Evolutionary conservation across 64 coral and sea anemone genomes (phyloP), one percentile per base, ranked within the genome.

Genomic region (Actinia equina): DNA sequence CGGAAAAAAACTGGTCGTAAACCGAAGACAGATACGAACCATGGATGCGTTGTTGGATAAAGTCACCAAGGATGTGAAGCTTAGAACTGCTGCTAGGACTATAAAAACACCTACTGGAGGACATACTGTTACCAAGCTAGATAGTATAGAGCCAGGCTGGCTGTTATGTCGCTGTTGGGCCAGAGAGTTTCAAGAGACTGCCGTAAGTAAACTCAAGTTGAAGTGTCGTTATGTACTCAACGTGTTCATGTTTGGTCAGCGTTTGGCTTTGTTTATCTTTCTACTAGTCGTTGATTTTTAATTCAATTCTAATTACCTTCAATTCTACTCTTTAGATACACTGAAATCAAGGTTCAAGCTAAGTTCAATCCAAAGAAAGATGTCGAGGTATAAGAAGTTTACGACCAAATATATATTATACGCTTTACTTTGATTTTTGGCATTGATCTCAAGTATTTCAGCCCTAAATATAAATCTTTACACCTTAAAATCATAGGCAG

Each of bases 31-130:
- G 56, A 82, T 93, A 44, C 85, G 88, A 11, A 84, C 67, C 17
- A 87, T 97, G 85, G 94, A 93, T 9, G 91, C 91, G 6, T 79
- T 93, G 26, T 91, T 87, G 22, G 91, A 97, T 46, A 87, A 93
- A 84, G 83, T 97, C 17, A 89, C 85, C 1, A 25, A 69, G 6
- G 86, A 87, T 20, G 87, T 84, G 30, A 74, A 89, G 2, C 80
- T 88, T 2, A 93, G 82, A 22, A 93, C 76, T 25, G 94, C 94
- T 10, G 94, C 91, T 25, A 83, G 94, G 59, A 83, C 71, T 59
- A 90, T 97, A 16, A 89, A 87, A 43, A 93, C 94, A 44, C 91
- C 91, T 3, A 87, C 88, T 30, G 94, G 94, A 65, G 83, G 81
- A 43, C 88, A 89, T 6, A 87, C 59, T 1, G 53, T 97, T 42